Conservation (phyloP, 2,113 vertebrate genomes). For the Anser cygnoides region DNA sequence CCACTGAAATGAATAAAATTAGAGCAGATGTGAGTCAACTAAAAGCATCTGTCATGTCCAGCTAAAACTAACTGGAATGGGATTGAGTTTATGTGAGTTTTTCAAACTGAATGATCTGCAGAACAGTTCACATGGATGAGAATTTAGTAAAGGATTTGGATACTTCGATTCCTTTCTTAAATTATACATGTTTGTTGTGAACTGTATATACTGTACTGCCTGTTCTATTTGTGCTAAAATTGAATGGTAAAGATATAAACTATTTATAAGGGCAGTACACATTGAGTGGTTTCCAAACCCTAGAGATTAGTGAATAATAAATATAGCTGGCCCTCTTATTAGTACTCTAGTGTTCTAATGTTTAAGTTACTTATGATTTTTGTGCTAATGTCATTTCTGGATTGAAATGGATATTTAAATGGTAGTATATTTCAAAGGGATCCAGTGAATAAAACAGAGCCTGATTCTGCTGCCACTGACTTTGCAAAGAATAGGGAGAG, state of each 20-base stretch:
- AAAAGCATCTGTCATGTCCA: slow-evolving; percentile 12
- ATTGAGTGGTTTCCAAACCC: slow-evolving; percentile 21
- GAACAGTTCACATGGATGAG: neutral
- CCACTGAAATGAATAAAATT: slow-evolving; percentile 13
- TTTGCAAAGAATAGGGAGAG: neutral
- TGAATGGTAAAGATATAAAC: slow-evolving; percentile 50
- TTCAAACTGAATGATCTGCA: neutral
- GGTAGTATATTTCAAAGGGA: neutral
- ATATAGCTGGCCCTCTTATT: neutral
- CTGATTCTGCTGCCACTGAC: neutral
- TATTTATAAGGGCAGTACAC: slow-evolving; percentile 30
- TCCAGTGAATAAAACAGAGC: neutral
- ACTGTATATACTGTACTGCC: slow-evolving; percentile 14
- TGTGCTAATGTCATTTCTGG: neutral
- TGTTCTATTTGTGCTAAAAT: slow-evolving; percentile 36
- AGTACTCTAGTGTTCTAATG: neutral
- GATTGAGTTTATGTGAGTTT: neutral
- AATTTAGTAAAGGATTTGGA: neutral
- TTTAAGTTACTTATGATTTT: neutral
- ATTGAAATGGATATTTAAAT: neutral
- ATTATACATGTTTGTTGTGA: slow-evolving; percentile 25
- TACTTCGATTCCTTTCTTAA: slow-evolving; percentile 31
- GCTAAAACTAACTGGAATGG: neutral
- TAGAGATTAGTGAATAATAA: slow-evolving; percentile 44
- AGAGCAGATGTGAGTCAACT: slow-evolving; percentile 1